Conservation (phyloP, 2,888 invertebrate species). For the Myopa tessellatipennis region DNA sequence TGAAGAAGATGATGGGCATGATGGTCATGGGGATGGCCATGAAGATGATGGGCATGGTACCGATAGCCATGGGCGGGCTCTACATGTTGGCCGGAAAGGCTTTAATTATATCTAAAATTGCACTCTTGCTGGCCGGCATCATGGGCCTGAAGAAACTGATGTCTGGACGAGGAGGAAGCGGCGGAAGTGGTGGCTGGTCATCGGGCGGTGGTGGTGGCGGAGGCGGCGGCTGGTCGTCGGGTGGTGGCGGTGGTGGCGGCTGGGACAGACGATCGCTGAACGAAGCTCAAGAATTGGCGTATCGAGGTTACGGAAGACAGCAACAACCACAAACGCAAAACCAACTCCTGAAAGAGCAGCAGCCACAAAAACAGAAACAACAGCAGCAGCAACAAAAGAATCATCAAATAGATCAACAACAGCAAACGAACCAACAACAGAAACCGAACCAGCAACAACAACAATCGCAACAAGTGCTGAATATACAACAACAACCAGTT, state of each 20-base stretch:
- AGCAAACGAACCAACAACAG: conserved; percentile 20
- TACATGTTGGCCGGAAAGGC: conserved; percentile 88
- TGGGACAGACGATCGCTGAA: conserved; percentile 79
- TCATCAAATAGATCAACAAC: conserved; percentile 24
- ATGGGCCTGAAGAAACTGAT: conserved; percentile 85
- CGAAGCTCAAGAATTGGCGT: conserved; percentile 77
- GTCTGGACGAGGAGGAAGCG: conserved; percentile 74
- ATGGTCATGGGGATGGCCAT: conserved; percentile 90
- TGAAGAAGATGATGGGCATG: conserved; percentile 92
- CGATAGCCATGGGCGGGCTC: conserved; percentile 82
- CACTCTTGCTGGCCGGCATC: conserved; percentile 82
- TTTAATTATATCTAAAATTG: conserved; percentile 83
- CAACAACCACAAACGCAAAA: conserved; percentile 55
- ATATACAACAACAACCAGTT: conserved; percentile 26
- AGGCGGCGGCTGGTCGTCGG: conserved; percentile 63
- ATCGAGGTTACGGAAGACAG: conserved; percentile 73
- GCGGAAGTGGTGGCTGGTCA: conserved; percentile 68
- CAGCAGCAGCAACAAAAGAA: conserved; percentile 45
- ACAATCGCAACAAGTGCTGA: conserved; percentile 3
- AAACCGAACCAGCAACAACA: conserved; percentile 25
- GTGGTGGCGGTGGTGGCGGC: conserved; percentile 73
- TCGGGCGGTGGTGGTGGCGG: conserved; percentile 70
- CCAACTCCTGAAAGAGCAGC: conserved; percentile 39
- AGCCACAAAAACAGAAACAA: conserved; percentile 43
- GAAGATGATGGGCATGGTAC: conserved; percentile 85